Percentiles rank a stretch among this genome's conserved stretches.
phyloP scores from a whole-genome alignment of 2,888 invertebrate species.

The Bhutanitis thaidina region DNA sequence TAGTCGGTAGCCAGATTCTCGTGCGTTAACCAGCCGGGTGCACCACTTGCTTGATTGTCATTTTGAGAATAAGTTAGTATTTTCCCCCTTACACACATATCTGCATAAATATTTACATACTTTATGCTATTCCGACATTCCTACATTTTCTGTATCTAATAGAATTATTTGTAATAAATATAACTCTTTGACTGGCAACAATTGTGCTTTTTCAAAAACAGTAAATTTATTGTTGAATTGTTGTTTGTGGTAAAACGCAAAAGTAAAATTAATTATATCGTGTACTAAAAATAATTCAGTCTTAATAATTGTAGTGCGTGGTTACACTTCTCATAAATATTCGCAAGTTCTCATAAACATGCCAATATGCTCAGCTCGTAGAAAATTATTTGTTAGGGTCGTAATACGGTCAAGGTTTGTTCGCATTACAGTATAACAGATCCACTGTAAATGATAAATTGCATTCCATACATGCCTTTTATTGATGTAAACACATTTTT shows the following conservation, averaged over 20 bases:
- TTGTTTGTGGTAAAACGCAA: conserved; percentile 8
- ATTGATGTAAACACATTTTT: too few species aligned
- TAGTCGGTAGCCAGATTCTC: too few species aligned
- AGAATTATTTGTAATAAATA: too few species aligned
- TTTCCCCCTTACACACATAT: too few species aligned
- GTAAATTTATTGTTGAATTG: conserved; percentile 2
- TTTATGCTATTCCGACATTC: too few species aligned
- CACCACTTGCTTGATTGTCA: too few species aligned
- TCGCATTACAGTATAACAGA: not conserved
- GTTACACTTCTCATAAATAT: conserved; percentile 15
- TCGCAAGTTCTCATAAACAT: conserved; percentile 12
- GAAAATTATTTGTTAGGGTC: conserved; percentile 14
- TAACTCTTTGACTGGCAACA: too few species aligned
- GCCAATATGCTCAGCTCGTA: conserved; percentile 9
- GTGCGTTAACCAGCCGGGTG: too few species aligned
- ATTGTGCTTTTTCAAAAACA: not conserved
- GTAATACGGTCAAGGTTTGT: conserved; percentile 12
- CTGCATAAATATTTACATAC: too few species aligned
- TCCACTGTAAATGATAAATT: not conserved
- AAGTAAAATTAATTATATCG: conserved; percentile 13
- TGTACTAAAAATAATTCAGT: conserved; percentile 1
- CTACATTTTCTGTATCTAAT: too few species aligned
- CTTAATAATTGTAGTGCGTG: conserved; percentile 8
- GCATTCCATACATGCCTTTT: not conserved
- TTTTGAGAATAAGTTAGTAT: too few species aligned